Percentiles rank a stretch among this genome's conserved stretches.
These are phyloP conservation scores for Xanthia togata DNA, from an alignment of 2,888 invertebrate species.

Conservation along the genomic window DNA sequence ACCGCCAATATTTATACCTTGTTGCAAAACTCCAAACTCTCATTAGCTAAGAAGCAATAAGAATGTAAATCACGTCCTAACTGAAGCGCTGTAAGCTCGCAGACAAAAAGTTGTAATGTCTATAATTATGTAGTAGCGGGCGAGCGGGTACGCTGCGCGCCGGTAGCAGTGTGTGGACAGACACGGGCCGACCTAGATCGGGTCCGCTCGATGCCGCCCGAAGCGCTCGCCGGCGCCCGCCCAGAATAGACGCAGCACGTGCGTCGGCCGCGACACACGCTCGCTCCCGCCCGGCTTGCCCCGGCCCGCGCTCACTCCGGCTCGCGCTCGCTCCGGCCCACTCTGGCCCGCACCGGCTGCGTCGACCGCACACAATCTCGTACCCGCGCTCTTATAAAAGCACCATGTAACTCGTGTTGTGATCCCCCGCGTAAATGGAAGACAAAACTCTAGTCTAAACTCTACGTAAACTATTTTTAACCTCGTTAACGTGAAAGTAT, in stretches of 20 bases:
- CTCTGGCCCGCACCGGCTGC: conserved; percentile 40
- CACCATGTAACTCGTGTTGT: conserved; percentile 71
- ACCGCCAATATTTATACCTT: not conserved
- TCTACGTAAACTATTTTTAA: conserved; percentile 78
- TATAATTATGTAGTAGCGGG: conserved; percentile 57
- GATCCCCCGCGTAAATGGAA: conserved; percentile 65
- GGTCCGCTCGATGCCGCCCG: conserved; percentile 84
- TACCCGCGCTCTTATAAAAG: conserved; percentile 53
- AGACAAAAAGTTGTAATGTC: conserved; percentile 52
- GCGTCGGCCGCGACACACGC: conserved; percentile 86
- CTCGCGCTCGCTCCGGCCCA: conserved; percentile 56
- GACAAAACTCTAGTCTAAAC: conserved; percentile 59
- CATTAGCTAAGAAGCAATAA: conserved; percentile 44
- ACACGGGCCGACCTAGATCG: conserved; percentile 85
- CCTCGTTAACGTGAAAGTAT: conserved; percentile 74
- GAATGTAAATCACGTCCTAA: conserved; percentile 41
- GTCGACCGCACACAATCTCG: conserved; percentile 51
- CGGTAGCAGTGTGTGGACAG: conserved; percentile 70
- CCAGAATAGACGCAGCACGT: conserved; percentile 90
- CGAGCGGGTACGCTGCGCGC: conserved; percentile 65
- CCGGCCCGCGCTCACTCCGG: conserved; percentile 57
- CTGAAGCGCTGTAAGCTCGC: conserved; percentile 30
- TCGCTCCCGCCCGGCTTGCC: conserved; percentile 67
- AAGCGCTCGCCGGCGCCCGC: conserved; percentile 74
- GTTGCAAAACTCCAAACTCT: conserved; percentile 26